Evolutionary conservation across 2,797 vertebrate genomes (phyloP).

Genomic region (Epinephelus awoara): DNA sequence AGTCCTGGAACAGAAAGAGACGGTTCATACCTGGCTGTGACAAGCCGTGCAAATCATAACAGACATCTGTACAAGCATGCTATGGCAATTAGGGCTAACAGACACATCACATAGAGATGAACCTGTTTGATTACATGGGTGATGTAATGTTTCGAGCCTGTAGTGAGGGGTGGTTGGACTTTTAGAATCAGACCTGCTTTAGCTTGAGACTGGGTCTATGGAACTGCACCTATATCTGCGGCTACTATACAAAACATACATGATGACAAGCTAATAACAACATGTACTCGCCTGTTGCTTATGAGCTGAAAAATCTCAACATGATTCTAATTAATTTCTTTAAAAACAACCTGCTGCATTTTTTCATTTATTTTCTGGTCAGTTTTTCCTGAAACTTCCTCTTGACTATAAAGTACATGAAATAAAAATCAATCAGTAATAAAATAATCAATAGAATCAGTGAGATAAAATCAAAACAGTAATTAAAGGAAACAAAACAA

Average conservation of each 20-base stretch:
- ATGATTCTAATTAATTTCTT: too few species aligned
- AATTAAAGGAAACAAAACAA: slow-evolving; percentile 15
- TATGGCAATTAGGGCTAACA: slow-evolving; percentile 50
- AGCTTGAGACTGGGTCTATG: neutral
- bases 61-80: slow-evolving; percentile 22
- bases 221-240: slow-evolving; percentile 12
- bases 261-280: slow-evolving; percentile 20
- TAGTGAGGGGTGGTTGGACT: neutral
- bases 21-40: slow-evolving; percentile 56
- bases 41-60: slow-evolving; percentile 75
- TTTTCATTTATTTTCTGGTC: too few species aligned
- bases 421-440: too few species aligned
- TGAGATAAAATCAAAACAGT: too few species aligned
- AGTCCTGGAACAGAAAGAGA: slow-evolving; percentile 87
- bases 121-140: neutral
- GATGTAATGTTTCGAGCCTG: slow-evolving; percentile 9
- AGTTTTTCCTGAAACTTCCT: too few species aligned
- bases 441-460: too few species aligned
- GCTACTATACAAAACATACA: slow-evolving; percentile 2
- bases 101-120: neutral
- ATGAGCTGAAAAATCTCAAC: too few species aligned
- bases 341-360: too few species aligned
- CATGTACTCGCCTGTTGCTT: too few species aligned
- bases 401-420: too few species aligned
- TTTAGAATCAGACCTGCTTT: slow-evolving; percentile 3